Evolutionary conservation across 2,888 invertebrate genomes (phyloP).

Genomic region (Tetanocera ferruginea): DNA sequence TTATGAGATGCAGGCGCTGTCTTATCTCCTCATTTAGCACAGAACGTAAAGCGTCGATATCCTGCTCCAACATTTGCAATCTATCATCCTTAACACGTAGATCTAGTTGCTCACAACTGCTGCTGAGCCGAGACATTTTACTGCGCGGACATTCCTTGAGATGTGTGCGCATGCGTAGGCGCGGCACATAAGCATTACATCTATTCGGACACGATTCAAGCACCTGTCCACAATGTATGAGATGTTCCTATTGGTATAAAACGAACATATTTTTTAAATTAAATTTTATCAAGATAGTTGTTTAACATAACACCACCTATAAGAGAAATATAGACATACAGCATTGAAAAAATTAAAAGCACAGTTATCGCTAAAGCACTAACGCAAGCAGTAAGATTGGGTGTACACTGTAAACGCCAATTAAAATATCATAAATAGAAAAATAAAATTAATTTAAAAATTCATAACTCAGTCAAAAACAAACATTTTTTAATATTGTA

Average conservation of each 20-base stretch:
- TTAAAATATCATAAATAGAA: no score
- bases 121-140: slow-evolving; percentile 47
- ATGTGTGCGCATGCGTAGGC: slow-evolving; percentile 76
- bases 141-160: slow-evolving; percentile 69
- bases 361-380: no score
- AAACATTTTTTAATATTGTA: no score
- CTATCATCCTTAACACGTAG: slow-evolving; percentile 55
- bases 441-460: no score
- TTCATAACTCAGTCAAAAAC: no score
- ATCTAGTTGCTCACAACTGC: slow-evolving; percentile 56
- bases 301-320: no score
- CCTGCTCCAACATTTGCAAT: slow-evolving; percentile 62
- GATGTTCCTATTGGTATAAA: slow-evolving; percentile 72
- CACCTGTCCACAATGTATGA: slow-evolving; percentile 80
- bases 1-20: slow-evolving; percentile 67
- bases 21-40: slow-evolving; percentile 69
- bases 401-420: no score
- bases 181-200: slow-evolving; percentile 79
- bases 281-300: background rate
- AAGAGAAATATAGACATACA: no score
- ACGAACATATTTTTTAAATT: background rate
- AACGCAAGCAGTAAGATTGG: no score
- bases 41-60: slow-evolving; percentile 58
- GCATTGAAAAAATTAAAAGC: no score
- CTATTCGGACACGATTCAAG: slow-evolving; percentile 79